phyloP scores from a whole-genome alignment of 1,140 invertebrate genomes.

The Philaenus spumarius region DNA sequence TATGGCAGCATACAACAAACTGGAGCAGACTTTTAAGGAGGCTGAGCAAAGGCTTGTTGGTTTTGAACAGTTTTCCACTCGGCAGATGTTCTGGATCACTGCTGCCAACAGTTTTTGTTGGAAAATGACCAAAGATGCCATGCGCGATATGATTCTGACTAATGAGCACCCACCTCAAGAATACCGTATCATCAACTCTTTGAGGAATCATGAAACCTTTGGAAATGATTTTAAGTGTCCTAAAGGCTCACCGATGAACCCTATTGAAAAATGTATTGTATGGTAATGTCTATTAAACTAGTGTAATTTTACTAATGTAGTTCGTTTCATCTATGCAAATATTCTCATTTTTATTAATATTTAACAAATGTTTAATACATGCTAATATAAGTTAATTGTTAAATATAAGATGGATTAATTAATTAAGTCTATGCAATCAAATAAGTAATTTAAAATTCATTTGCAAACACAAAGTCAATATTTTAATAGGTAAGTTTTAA shows the following conservation, averaged over 20 bases:
- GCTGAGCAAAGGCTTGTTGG: constrained; percentile 42
- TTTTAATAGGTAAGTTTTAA: too few species aligned
- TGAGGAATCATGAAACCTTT: constrained; percentile 87
- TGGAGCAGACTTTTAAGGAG: constrained; percentile 30
- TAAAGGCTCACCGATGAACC: constrained; percentile 75
- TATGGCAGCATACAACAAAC: constrained; percentile 46
- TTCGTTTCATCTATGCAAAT: too few species aligned
- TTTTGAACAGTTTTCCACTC: constrained; percentile 34
- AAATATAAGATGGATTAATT: too few species aligned
- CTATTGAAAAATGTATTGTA: constrained; percentile 71
- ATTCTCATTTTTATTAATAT: too few species aligned
- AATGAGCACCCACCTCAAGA: constrained; percentile 59
- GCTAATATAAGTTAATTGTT: too few species aligned
- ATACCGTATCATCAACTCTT: constrained; percentile 76
- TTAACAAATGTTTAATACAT: too few species aligned
- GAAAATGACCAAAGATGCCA: constrained; percentile 36
- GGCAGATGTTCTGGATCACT: constrained; percentile 58
- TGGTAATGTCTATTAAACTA: too few species aligned
- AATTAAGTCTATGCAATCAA: too few species aligned
- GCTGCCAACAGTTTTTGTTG: constrained; percentile 55
- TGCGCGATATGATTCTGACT: background rate
- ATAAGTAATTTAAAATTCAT: too few species aligned
- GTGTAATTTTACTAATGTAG: too few species aligned
- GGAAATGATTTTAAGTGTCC: constrained; percentile 79
- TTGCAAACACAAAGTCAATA: too few species aligned